Evolutionary conservation across 2,888 invertebrate genomes (phyloP), one percentile per base, ranked within the genome.

Genomic region (Patella pellucida): DNA sequence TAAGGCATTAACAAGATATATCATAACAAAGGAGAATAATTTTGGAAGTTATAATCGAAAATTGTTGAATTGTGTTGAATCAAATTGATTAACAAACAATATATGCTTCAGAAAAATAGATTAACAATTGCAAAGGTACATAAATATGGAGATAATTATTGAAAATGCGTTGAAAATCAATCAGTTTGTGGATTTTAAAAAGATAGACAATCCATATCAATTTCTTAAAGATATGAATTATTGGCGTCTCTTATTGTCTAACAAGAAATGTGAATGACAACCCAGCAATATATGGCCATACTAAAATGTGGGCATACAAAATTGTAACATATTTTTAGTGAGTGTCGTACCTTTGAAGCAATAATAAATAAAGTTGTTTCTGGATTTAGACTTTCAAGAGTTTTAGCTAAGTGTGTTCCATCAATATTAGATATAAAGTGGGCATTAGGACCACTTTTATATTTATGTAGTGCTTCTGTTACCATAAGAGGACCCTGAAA

Each of bases 351-450:
- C 89, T 99, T 99, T 3, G 99, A 99, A 0, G 99, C 99, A 88
- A 99, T 96, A 90, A 99, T 98, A 92, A 99, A 99, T 68, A 99
- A 93, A 1, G 96, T 95, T 0, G 98, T 97, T 92, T 98, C 98
- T 0, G 98, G 95, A 92, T 95, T 94, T 51, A 99, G 92, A 83
- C 94, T 94, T 89, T 96, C 97, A 78, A 99, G 92, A 4, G 96
- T 96, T 91, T 98, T 97, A 0, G 96, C 97, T 86, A 99, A 92
- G 91, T 99, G 99, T 4, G 99, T 99, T 70, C 99, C 99, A 92
- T 99, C 99, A 87, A 99, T 97, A 91, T 99, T 99, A 2, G 99
- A 99, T 0, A 99, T 98, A 92, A 99, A 99, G 91, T 99, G 98
- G 71, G 95, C 93, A 83, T 94, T 94, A 4, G 98, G 94, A 1